Evolutionary conservation across 2,888 invertebrate genomes (phyloP).

Genomic region (Lissonota sp.): DNA sequence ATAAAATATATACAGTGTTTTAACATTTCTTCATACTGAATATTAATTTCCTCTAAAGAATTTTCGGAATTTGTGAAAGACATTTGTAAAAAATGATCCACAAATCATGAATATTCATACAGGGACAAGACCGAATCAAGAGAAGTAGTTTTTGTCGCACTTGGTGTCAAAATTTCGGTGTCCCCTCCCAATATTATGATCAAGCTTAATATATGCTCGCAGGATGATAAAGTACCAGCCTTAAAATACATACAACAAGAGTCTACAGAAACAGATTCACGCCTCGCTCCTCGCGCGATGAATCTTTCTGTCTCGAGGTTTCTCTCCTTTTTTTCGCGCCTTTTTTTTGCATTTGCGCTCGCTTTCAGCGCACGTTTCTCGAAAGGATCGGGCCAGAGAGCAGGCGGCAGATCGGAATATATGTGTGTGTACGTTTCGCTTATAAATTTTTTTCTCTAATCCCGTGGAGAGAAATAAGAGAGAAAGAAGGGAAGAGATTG

Average conservation of each 20-base stretch:
- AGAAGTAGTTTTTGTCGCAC: too few relatives aligned
- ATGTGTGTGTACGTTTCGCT: constrained; percentile 33
- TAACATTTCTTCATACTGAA: too few relatives aligned
- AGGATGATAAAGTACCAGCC: constrained; percentile 8
- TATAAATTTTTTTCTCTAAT: constrained; percentile 29
- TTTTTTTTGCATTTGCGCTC: constrained; percentile 20
- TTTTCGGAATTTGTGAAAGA: too few relatives aligned
- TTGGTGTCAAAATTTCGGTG: too few relatives aligned
- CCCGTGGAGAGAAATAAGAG: constrained; percentile 3
- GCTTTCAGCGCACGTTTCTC: constrained; percentile 4
- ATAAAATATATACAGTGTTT: too few relatives aligned
- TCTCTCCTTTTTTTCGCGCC: background rate
- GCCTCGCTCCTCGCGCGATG: constrained; percentile 14
- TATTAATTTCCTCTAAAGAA: too few relatives aligned
- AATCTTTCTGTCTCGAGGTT: constrained; percentile 27
- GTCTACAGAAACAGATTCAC: constrained; percentile 23
- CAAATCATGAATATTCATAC: too few relatives aligned
- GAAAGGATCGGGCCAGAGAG: background rate
- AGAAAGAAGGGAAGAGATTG: background rate
- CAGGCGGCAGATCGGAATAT: constrained; percentile 34
- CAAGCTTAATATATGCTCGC: constrained; percentile 6
- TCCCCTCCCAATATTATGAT: constrained; percentile 12
- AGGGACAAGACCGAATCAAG: too few relatives aligned
- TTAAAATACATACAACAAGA: constrained; percentile 21
- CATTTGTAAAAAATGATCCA: too few relatives aligned